Percentiles rank a stretch among this genome's conserved stretches.
Evolutionary conservation across 2,888 invertebrate genomes (phyloP).

Genomic region (Xylocampa areola): DNA sequence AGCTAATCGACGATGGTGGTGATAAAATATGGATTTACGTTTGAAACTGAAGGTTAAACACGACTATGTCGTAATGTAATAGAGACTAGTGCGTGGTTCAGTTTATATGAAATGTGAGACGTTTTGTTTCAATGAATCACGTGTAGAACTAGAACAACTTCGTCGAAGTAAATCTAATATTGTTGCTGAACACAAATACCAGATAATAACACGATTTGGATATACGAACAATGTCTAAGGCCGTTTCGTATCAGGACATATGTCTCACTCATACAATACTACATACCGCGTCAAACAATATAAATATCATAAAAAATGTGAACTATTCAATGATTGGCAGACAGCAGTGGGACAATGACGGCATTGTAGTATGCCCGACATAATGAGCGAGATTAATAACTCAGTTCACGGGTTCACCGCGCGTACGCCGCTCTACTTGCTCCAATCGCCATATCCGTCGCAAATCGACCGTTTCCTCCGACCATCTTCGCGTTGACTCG

Average conservation of each 20-base stretch:
- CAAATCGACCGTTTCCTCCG: constrained; percentile 87
- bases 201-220: constrained; percentile 9
- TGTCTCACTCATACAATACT: constrained; percentile 12
- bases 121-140: constrained; percentile 21
- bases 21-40: constrained; percentile 32
- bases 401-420: constrained; percentile 69
- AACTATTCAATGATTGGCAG: constrained; percentile 48
- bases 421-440: constrained; percentile 76
- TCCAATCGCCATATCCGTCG: constrained; percentile 87
- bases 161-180: not conserved
- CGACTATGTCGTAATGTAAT: constrained; percentile 21
- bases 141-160: constrained; percentile 4
- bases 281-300: constrained; percentile 25
- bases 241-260: constrained; percentile 13
- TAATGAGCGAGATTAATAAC: constrained; percentile 75
- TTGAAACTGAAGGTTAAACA: constrained; percentile 31
- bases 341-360: constrained; percentile 60
- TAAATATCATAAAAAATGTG: constrained; percentile 34
- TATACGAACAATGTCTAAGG: constrained; percentile 5
- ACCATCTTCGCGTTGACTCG: constrained; percentile 76
- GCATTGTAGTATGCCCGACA: constrained; percentile 65
- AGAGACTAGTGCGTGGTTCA: constrained; percentile 24
- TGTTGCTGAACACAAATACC: constrained; percentile 23
- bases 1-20: constrained; percentile 25
- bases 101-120: constrained; percentile 34